These are phyloP conservation scores for Dynastes tityus DNA, from an alignment of 2,888 invertebrate genomes.

Conservation along the genomic window DNA sequence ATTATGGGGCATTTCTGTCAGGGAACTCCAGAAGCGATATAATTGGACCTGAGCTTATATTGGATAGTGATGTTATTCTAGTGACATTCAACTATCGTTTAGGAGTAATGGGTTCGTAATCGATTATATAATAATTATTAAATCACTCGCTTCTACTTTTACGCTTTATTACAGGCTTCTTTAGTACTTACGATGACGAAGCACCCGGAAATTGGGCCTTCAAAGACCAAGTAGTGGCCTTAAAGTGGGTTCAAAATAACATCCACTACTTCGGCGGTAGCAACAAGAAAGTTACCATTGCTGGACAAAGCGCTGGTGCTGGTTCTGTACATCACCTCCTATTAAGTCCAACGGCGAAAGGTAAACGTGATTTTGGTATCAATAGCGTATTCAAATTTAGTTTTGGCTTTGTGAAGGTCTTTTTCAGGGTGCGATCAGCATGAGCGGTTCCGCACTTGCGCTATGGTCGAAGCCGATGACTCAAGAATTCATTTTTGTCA, in stretches of 20 bases:
- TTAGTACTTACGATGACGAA: conserved; percentile 70
- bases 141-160: background rate
- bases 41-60: conserved; percentile 72
- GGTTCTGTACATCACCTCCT: conserved; percentile 71
- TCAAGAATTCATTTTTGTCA: conserved; percentile 60
- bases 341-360: conserved; percentile 69
- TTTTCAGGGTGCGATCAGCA: conserved; percentile 70
- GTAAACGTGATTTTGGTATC: conserved; percentile 54
- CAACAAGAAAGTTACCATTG: conserved; percentile 69
- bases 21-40: conserved; percentile 69
- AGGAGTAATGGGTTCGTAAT: conserved; percentile 63
- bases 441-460: conserved; percentile 71
- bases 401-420: conserved; percentile 60
- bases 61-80: conserved; percentile 71
- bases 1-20: conserved; percentile 73
- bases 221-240: conserved; percentile 71
- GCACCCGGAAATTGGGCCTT: conserved; percentile 72
- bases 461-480: conserved; percentile 65
- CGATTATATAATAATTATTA: background rate
- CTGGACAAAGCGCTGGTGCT: conserved; percentile 72
- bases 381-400: background rate
- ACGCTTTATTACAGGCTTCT: conserved; percentile 65
- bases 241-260: conserved; percentile 71
- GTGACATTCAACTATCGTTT: conserved; percentile 71
- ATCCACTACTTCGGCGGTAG: conserved; percentile 71